Base-by-base conservation (phyloP, 2,888 invertebrate species). In the Sinopyrophorus schimmeli region DNA sequence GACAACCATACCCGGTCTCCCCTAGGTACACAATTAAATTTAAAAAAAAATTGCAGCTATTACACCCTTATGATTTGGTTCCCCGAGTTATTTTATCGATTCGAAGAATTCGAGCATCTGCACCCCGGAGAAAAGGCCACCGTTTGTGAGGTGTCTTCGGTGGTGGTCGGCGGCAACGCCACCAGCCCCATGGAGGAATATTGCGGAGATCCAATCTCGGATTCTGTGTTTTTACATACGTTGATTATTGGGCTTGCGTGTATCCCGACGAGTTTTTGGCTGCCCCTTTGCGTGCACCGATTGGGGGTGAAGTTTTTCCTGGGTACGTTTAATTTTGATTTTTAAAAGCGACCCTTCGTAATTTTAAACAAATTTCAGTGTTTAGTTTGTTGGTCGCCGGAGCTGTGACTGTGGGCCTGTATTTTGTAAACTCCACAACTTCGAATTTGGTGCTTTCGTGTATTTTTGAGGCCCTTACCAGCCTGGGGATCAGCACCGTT, bases 51-150 rank as follows among this genome's bases (percentile, higher is more conserved):
- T 73, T 74, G 7, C 75, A 92, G 92, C 67, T 92, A 92, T 74
- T 92, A 92, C 71, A 92, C 92, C 4, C 75, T 92, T 27, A 92
- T 91, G 88, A 83, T 92, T 70, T 93, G 92, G 92, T 92, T 92
- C 74, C 92, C 92, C 7, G 92, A 92, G 71, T 74, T 92, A 62
- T 92, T 92, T 75, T 83, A 84, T 72, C 84, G 92, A 40, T 89
- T 89, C 71, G 87, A 89, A 64, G 84, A 84, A 61, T 89, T 82
- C 69, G 88, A 88, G 66, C 67, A 72, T 15, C 69, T 74, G 1
- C 77, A 85, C 77, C 87, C 87, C 1, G 82, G 81, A 54, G 76
- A 80, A 35, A 77, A 79, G 0, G 87, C 87, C 0, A 85, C 87
- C 0, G 86, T 90, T 4, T 89, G 89, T 68, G 86, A 87, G 62